These are phyloP conservation scores for Lycodopsis pacificus DNA, from an alignment of 2,797 vertebrate genomes.

Conservation along the genomic window DNA sequence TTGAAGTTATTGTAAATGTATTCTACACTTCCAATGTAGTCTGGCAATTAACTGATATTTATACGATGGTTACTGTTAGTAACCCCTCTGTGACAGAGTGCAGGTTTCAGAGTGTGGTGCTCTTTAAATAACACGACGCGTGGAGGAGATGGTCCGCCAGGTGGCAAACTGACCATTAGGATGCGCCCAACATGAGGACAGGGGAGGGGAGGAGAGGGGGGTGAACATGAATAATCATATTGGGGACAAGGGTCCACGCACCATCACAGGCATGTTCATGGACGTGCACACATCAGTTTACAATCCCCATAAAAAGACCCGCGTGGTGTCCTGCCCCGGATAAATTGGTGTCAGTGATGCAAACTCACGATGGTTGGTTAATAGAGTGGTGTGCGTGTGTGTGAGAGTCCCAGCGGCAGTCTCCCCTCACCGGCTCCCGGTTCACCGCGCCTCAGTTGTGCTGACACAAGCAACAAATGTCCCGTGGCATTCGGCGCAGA, in stretches of 20 bases:
- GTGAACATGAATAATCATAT: constrained; percentile 35
- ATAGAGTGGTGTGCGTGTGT: background rate
- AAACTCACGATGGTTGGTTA: constrained; percentile 10
- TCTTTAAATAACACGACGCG: constrained; percentile 65
- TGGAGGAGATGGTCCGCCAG: constrained; percentile 50
- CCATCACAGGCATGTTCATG: background rate
- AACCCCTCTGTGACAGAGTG: background rate
- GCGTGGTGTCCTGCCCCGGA: constrained; percentile 6
- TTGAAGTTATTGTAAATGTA: background rate
- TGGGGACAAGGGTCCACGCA: constrained; percentile 6
- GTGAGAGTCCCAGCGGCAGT: background rate
- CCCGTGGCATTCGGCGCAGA: constrained; percentile 16
- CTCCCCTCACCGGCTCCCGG: constrained; percentile 9
- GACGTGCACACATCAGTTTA: background rate
- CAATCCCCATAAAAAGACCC: background rate
- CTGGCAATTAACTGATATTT: background rate
- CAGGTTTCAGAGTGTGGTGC: constrained; percentile 2
- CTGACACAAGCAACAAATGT: constrained; percentile 67
- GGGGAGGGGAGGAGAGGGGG: background rate
- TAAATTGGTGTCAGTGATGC: background rate
- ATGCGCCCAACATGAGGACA: constrained; percentile 27
- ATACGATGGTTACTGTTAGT: background rate
- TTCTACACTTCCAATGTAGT: background rate
- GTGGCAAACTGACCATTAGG: constrained; percentile 64
- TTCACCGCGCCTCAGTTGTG: constrained; percentile 31